Conservation (phyloP, 1,140 invertebrate genomes). For the Zaprionus kolodkinae region DNA sequence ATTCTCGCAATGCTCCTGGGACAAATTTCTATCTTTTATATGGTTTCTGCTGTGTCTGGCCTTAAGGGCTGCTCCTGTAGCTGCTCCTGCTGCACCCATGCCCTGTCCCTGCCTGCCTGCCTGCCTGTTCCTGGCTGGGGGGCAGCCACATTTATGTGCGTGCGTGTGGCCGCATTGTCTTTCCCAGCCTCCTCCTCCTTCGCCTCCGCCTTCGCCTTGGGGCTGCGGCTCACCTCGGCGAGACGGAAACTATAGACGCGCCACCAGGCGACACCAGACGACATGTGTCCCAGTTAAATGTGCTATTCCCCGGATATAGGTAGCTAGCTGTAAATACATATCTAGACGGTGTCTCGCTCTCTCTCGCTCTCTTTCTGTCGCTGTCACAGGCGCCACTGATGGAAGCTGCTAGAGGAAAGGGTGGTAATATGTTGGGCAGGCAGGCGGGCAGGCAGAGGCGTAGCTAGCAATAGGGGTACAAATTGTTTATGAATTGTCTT, state of each 20-base stretch:
- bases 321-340: conserved; percentile 6
- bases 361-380: neutral
- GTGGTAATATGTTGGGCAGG: too few species aligned
- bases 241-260: conserved; percentile 35
- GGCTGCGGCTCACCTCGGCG: conserved; percentile 45
- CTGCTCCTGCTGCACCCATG: neutral
- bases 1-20: conserved; percentile 70
- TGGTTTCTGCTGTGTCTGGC: conserved; percentile 30
- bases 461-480: conserved; percentile 32
- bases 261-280: conserved; percentile 12
- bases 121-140: conserved; percentile 9
- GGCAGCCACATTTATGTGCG: conserved; percentile 39
- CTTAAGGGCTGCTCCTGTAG: conserved; percentile 8
- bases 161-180: conserved; percentile 53
- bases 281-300: conserved; percentile 23
- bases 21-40: conserved; percentile 78
- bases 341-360: neutral
- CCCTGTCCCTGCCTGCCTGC: neutral
- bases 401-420: neutral
- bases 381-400: conserved; percentile 31
- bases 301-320: conserved; percentile 14
- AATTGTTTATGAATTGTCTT: conserved; percentile 76
- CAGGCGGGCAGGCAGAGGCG: neutral
- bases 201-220: neutral
- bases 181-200: neutral